Evolutionary conservation across 2,888 invertebrate genomes (phyloP).

Genomic region (Coecobrya sp.): DNA sequence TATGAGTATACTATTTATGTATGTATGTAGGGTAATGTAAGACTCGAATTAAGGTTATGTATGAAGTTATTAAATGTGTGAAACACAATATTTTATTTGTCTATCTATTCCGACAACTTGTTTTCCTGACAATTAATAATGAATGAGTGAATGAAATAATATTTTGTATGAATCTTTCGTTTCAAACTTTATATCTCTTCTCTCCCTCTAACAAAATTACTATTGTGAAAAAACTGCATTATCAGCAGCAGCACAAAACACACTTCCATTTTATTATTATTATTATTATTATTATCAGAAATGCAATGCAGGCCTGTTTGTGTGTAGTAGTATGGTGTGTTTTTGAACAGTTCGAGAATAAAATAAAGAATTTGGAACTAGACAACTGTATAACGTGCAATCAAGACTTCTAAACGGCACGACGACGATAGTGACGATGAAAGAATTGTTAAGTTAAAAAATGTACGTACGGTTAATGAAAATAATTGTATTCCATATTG

Average conservation of each 20-base stretch:
- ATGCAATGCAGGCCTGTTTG: conserved; percentile 16
- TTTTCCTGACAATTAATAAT: neutral
- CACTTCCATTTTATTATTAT: neutral
- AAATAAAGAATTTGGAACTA: neutral
- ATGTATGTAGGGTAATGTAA: neutral
- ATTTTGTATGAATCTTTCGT: neutral
- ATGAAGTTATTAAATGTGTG: neutral
- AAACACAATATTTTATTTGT: neutral
- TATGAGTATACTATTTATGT: neutral
- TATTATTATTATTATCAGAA: neutral
- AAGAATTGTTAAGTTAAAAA: neutral
- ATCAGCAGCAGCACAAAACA: neutral
- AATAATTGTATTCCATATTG: neutral
- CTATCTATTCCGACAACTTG: no score
- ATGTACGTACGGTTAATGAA: neutral
- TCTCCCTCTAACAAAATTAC: neutral
- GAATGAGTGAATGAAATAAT: neutral
- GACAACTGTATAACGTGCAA: neutral
- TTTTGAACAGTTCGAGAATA: neutral
- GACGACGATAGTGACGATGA: neutral
- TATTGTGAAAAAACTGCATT: no score
- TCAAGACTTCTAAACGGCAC: neutral
- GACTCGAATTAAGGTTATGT: neutral
- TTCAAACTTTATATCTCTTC: neutral
- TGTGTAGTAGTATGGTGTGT: neutral